Percentiles rank a stretch among this genome's conserved stretches.
Evolutionary conservation across 2,113 vertebrate species (phyloP).

Genomic region (Pelobates fuscus): DNA sequence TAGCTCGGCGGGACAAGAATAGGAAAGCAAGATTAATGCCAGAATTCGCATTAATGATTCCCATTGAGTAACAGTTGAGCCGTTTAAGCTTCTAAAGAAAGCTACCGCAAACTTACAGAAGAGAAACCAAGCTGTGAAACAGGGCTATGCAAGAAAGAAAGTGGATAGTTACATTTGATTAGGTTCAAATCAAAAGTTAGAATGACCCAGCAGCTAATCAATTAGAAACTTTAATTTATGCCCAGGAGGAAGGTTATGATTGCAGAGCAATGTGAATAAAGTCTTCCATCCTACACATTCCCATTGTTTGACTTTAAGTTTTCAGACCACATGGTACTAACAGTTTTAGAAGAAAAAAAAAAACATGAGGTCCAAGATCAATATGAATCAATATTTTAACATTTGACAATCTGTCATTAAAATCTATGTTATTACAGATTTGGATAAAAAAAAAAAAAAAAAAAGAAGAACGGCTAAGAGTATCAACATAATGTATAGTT

Average conservation of each 20-base stretch:
- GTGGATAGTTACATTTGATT: slow-evolving; percentile 24
- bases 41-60: slow-evolving; percentile 27
- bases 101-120: slow-evolving; percentile 22
- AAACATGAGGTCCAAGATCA: not conserved
- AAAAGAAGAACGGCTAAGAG: too few relatives aligned
- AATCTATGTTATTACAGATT: not conserved
- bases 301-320: slow-evolving; percentile 1
- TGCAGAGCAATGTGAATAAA: not conserved
- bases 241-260: slow-evolving; percentile 33
- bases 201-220: slow-evolving; percentile 43
- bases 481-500: too few relatives aligned
- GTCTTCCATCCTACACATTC: not conserved
- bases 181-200: slow-evolving; percentile 45
- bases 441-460: not conserved
- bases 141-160: slow-evolving; percentile 14
- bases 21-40: slow-evolving; percentile 21
- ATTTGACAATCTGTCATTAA: not conserved
- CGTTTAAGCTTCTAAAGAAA: slow-evolving; percentile 41
- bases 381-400: slow-evolving; percentile 6
- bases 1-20: slow-evolving; percentile 5
- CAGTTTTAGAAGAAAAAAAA: slow-evolving; percentile 1
- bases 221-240: slow-evolving; percentile 44
- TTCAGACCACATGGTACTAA: not conserved
- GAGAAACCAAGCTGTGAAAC: slow-evolving; percentile 31
- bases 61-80: slow-evolving; percentile 31